phyloP scores from a whole-genome alignment of 2,888 invertebrate species.

The Pollenia angustigena region DNA sequence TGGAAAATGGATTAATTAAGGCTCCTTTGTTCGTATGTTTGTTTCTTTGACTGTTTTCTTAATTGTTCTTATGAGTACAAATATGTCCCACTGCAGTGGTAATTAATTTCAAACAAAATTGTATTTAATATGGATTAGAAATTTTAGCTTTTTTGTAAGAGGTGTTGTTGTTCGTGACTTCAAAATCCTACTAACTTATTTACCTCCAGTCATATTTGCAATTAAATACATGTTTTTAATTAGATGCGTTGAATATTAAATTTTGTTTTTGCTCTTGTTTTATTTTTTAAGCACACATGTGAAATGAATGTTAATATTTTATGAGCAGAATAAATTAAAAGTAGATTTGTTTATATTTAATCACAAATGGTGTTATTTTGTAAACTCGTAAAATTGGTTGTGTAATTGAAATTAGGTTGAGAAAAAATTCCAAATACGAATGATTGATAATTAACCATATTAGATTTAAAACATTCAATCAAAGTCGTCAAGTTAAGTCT shows the following conservation, averaged over 20 bases:
- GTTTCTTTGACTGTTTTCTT: slow-evolving; percentile 16
- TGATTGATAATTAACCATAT: too few species aligned
- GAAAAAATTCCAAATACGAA: too few species aligned
- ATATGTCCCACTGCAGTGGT: slow-evolving; percentile 66
- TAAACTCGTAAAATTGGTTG: not conserved
- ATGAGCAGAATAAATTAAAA: slow-evolving; percentile 11
- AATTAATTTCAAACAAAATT: slow-evolving; percentile 68
- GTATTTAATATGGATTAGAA: slow-evolving; percentile 50
- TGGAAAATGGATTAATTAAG: slow-evolving; percentile 64
- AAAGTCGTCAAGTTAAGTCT: too few species aligned
- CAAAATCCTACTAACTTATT: not conserved
- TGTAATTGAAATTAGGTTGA: not conserved
- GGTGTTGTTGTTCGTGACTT: slow-evolving; percentile 62
- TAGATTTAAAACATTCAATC: too few species aligned
- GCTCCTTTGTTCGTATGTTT: slow-evolving; percentile 31
- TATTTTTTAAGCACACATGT: not conserved
- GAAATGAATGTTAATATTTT: not conserved
- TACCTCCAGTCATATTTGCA: not conserved
- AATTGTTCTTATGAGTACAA: slow-evolving; percentile 14
- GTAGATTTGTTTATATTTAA: slow-evolving; percentile 1
- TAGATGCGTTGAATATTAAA: slow-evolving; percentile 38
- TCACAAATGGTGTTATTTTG: not conserved
- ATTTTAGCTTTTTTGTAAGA: slow-evolving; percentile 35
- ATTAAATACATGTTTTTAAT: slow-evolving; percentile 31
- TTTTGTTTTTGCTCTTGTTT: not conserved